A percentile compares a stretch with the other conserved stretches of the same genome.
Evolutionary conservation across 2,888 invertebrate genomes (phyloP).

Genomic region (Hermodice carunculata): DNA sequence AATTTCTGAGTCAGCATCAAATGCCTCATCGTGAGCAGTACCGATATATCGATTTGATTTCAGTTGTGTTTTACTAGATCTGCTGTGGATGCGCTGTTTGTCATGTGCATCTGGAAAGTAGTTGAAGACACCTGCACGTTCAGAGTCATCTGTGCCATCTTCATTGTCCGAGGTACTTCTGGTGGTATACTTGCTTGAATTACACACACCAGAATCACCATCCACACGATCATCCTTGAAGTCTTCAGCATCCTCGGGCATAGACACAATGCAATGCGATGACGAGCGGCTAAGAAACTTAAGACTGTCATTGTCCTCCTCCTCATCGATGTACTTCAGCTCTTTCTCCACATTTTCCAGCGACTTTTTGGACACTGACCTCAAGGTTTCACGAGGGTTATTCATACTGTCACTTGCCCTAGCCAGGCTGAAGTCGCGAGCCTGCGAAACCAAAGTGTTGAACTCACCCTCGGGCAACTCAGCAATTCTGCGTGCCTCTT

Average conservation of each 20-base stretch:
- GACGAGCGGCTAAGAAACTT: no score
- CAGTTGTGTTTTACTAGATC: no score
- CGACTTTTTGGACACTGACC: not conserved
- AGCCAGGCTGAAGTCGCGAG: slow-evolving; percentile 53
- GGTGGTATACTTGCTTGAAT: not conserved
- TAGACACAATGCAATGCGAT: no score
- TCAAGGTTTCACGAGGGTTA: not conserved
- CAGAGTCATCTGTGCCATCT: not conserved
- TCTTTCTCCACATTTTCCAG: not conserved
- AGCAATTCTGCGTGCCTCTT: slow-evolving; percentile 49
- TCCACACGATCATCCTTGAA: not conserved
- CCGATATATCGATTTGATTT: no score
- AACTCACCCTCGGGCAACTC: slow-evolving; percentile 56
- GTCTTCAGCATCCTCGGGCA: no score
- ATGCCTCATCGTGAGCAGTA: no score
- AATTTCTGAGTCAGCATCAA: no score
- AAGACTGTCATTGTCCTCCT: no score
- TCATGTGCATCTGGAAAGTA: no score
- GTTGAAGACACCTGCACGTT: no score
- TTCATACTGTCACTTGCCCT: not conserved
- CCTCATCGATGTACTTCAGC: not conserved
- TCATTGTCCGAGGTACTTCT: not conserved
- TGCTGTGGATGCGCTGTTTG: no score
- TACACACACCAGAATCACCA: not conserved
- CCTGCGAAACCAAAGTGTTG: slow-evolving; percentile 51